Percentiles rank a stretch among this genome's conserved stretches.
phyloP scores from a whole-genome alignment of 2,888 invertebrate species.

The Agonopterix arenella region DNA sequence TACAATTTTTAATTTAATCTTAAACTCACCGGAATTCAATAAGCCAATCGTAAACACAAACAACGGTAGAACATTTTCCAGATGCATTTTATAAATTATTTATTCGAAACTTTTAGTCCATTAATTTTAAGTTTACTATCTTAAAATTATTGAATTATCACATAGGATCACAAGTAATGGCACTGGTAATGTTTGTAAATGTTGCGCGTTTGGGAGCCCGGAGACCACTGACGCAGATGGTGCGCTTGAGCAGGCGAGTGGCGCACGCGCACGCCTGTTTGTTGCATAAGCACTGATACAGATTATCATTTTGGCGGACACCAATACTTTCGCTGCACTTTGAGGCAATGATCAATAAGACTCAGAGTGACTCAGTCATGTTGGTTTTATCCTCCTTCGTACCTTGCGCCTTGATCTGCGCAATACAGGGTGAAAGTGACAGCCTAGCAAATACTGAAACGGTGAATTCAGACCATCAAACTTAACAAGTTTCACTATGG shows the following conservation, averaged over 20 bases:
- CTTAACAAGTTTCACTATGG: too few species aligned
- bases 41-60: slow-evolving; percentile 27
- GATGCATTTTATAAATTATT: slow-evolving; percentile 10
- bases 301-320: slow-evolving; percentile 71
- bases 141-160: slow-evolving; percentile 7
- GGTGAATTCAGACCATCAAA: too few species aligned
- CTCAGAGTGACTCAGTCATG: too few species aligned
- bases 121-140: neutral
- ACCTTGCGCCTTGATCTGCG: too few species aligned
- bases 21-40: slow-evolving; percentile 32
- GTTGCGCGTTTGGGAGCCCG: slow-evolving; percentile 30
- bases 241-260: slow-evolving; percentile 31
- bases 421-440: too few species aligned
- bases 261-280: slow-evolving; percentile 31
- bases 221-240: slow-evolving; percentile 39
- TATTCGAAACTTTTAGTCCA: neutral
- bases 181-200: slow-evolving; percentile 13
- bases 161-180: slow-evolving; percentile 21
- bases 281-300: slow-evolving; percentile 52
- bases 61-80: slow-evolving; percentile 9
- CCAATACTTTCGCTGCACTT: slow-evolving; percentile 66
- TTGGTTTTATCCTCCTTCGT: too few species aligned
- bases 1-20: neutral
- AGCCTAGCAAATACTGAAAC: too few species aligned
- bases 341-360: slow-evolving; percentile 1